Conservation (phyloP, 1,140 invertebrate species). For the Drosophila sp. region DNA sequence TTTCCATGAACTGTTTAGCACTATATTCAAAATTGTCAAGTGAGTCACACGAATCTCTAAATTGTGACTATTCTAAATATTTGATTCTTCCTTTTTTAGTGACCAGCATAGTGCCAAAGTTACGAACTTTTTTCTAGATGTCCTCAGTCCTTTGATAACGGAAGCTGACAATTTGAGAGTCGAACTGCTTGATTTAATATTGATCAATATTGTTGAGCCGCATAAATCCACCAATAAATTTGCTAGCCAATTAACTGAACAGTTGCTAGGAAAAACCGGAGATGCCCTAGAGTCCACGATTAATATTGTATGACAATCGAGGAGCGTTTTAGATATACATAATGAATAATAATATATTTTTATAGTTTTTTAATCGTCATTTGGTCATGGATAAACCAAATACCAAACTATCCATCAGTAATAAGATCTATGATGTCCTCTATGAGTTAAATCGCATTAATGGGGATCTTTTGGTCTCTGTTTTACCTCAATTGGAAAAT, state of each 20-base stretch:
- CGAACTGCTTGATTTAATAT: constrained; percentile 96
- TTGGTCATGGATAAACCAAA: constrained; percentile 96
- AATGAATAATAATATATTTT: background rate
- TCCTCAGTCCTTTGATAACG: constrained; percentile 95
- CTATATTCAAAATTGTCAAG: constrained; percentile 99
- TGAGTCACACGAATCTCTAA: constrained; percentile 84
- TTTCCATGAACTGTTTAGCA: constrained; percentile 95
- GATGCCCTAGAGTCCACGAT: constrained; percentile 97
- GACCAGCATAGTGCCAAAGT: constrained; percentile 98
- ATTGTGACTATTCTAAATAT: no score
- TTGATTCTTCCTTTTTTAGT: constrained; percentile 83
- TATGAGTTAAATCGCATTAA: constrained; percentile 98
- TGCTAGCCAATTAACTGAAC: constrained; percentile 95
- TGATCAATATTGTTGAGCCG: constrained; percentile 98
- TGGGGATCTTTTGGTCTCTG: constrained; percentile 92
- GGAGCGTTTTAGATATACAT: background rate
- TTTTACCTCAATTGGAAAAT: constrained; percentile 97
- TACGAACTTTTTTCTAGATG: constrained; percentile 98
- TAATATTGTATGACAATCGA: constrained; percentile 89
- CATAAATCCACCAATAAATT: constrained; percentile 95
- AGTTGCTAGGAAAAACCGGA: constrained; percentile 94
- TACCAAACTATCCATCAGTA: constrained; percentile 89
- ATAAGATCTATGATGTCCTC: constrained; percentile 97
- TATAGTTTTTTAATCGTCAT: constrained; percentile 97
- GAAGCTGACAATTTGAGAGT: constrained; percentile 98